phyloP scores from a whole-genome alignment of 2,888 invertebrate species.

The Automeris io region DNA sequence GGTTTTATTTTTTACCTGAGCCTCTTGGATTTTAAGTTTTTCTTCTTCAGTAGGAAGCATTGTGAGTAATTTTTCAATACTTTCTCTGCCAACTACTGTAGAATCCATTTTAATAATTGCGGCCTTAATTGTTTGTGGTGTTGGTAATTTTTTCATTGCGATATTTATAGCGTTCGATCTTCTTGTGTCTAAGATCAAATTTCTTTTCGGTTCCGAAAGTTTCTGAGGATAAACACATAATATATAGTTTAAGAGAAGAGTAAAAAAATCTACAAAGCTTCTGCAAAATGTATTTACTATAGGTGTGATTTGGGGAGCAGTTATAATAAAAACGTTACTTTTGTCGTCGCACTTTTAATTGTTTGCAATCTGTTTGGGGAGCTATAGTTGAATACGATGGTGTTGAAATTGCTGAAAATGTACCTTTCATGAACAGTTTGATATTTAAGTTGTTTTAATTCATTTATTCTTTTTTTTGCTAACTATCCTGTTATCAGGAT shows the following conservation, averaged over 20 bases:
- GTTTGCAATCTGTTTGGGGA: no score
- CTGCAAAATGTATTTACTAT: no score
- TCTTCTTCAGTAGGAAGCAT: slow-evolving; percentile 99
- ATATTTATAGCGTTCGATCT: slow-evolving; percentile 99
- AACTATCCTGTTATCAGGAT: no score
- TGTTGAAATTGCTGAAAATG: no score
- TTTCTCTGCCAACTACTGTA: slow-evolving; percentile 97
- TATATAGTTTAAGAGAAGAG: neutral
- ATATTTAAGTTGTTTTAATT: no score
- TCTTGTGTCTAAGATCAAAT: slow-evolving; percentile 94
- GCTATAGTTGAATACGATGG: no score
- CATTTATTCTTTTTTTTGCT: no score
- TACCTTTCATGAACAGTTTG: no score
- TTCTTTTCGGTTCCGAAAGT: slow-evolving; percentile 68
- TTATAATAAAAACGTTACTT: no score
- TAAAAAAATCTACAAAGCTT: no score
- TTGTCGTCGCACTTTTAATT: no score
- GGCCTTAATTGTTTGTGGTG: slow-evolving; percentile 98
- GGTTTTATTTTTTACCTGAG: slow-evolving; percentile 83
- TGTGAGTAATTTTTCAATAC: slow-evolving; percentile 97
- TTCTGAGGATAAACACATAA: slow-evolving; percentile 35
- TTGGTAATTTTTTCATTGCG: slow-evolving; percentile 98
- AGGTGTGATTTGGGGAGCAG: no score
- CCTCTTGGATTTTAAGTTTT: slow-evolving; percentile 96
- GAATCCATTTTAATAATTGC: slow-evolving; percentile 99